Percentiles rank a stretch among this genome's conserved stretches.
phyloP scores from a whole-genome alignment of 2,797 vertebrate species.

The Gouania willdenowi region DNA sequence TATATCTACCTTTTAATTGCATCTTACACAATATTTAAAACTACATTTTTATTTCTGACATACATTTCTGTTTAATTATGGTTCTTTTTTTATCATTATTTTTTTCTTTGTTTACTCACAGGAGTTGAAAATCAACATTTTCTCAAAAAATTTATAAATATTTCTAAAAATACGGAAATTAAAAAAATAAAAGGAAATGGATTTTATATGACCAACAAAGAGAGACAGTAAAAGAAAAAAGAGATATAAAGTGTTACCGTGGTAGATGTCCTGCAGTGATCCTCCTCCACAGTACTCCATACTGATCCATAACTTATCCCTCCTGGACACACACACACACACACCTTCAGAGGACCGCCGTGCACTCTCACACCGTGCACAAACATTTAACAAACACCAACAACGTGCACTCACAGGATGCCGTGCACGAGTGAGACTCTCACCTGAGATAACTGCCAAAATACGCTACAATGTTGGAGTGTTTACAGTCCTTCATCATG shows the following conservation, averaged over 20 bases:
- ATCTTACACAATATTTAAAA: too few relatives aligned
- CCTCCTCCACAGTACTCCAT: constrained; percentile 99
- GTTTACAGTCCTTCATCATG: constrained; percentile 99
- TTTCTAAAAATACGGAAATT: too few relatives aligned
- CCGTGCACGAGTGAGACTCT: constrained; percentile 4
- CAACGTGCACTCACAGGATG: neutral
- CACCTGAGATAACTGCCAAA: constrained; percentile 99
- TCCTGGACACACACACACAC: constrained; percentile 65
- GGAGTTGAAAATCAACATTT: too few relatives aligned
- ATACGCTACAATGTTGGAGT: constrained; percentile 98
- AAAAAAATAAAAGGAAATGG: too few relatives aligned
- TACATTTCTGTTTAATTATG: too few relatives aligned
- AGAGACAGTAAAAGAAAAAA: too few relatives aligned
- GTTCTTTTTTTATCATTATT: too few relatives aligned
- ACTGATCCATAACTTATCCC: constrained; percentile 99
- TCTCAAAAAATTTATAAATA: too few relatives aligned
- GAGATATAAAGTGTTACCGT: constrained; percentile 73
- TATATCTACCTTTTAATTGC: too few relatives aligned
- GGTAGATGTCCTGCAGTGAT: constrained; percentile 97
- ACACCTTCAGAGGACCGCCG: constrained; percentile 1
- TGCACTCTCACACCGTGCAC: neutral
- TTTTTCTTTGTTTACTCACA: too few relatives aligned
- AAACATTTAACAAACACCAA: neutral
- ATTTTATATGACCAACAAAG: too few relatives aligned
- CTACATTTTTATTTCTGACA: too few relatives aligned